phyloP scores from a whole-genome alignment of 2,888 invertebrate genomes.

The Sycophila texana region DNA sequence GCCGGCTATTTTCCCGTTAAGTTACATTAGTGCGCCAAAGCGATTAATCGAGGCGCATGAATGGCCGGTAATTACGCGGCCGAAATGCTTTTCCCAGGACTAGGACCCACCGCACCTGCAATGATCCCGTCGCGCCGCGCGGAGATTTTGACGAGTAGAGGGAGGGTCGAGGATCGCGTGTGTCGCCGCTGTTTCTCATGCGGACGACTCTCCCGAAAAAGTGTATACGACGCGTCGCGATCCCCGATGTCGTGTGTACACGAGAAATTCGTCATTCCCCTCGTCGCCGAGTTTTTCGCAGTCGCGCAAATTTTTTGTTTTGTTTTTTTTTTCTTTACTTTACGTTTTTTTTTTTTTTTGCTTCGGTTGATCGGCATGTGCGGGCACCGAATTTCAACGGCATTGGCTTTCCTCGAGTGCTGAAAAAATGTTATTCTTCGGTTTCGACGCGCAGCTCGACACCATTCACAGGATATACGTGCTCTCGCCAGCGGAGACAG shows the following conservation, averaged over 20 bases:
- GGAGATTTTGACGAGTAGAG: conserved; percentile 41
- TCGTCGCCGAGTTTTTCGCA: no score
- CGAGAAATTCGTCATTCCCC: no score
- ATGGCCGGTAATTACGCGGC: not conserved
- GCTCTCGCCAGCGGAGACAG: no score
- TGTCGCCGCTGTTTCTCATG: not conserved
- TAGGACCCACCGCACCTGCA: not conserved
- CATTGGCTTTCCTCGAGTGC: no score
- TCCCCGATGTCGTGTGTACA: not conserved
- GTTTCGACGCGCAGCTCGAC: no score
- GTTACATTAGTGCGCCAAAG: conserved; percentile 1
- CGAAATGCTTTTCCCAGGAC: not conserved
- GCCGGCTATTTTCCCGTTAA: conserved; percentile 24
- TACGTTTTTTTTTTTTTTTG: no score
- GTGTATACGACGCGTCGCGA: not conserved
- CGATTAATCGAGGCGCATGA: conserved; percentile 18
- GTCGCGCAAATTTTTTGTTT: no score
- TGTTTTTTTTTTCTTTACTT: no score
- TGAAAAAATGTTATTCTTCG: no score
- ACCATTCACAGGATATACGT: no score
- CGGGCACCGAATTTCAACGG: no score
- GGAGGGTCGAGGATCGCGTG: conserved; percentile 1
- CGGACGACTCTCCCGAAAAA: conserved; percentile 1
- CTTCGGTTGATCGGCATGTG: no score
- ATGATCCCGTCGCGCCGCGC: not conserved